Evolutionary conservation across 2,888 invertebrate genomes (phyloP).

Genomic region (Geophilus truncorum): DNA sequence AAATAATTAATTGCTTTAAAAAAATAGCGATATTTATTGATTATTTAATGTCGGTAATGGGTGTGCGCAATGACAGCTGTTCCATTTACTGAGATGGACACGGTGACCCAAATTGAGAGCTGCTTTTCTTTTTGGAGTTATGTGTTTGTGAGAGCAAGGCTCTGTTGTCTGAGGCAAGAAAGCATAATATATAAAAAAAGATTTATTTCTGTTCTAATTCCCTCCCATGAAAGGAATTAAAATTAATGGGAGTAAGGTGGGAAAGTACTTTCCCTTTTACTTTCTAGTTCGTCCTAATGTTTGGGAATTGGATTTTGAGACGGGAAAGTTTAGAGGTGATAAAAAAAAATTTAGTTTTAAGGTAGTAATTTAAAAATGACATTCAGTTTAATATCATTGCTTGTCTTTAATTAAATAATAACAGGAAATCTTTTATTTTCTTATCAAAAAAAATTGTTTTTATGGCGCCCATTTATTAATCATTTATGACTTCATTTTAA

Average conservation of each 20-base stretch:
- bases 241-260: neutral
- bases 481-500: too few species aligned
- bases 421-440: neutral
- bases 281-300: neutral
- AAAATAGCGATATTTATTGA: neutral
- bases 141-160: neutral
- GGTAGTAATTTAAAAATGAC: too few species aligned
- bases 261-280: neutral
- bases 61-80: neutral
- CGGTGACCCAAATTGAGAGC: neutral
- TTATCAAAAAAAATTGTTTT: neutral
- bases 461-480: too few species aligned
- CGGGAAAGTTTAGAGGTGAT: neutral
- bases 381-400: too few species aligned
- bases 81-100: neutral
- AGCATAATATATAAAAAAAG: neutral
- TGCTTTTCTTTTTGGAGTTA: neutral
- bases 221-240: conserved; percentile 3
- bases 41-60: neutral
- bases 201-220: conserved; percentile 3
- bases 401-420: neutral
- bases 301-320: neutral
- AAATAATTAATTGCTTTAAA: neutral
- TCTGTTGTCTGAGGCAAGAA: neutral
- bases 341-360: too few species aligned